Base-by-base conservation (phyloP, 2,113 vertebrate species). In the Aspidoscelis tigris region DNA sequence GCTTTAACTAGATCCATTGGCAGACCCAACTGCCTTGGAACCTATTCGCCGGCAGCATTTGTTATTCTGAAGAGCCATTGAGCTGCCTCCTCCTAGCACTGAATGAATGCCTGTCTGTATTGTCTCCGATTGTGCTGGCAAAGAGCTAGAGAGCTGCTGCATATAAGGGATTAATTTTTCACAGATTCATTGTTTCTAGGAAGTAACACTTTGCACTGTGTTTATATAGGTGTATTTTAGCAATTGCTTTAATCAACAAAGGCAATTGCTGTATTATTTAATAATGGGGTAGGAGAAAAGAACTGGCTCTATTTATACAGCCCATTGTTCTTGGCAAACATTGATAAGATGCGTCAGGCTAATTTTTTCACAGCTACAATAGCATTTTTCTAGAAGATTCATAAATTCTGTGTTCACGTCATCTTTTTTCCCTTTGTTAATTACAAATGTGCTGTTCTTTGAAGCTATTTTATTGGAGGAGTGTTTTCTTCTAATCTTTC, bases 301-400 rank as follows among this genome's bases (percentile, higher is more conserved):
- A 41, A 55, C 10, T 26, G 20, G 20, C 14, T 71, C 66, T 78
- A 77, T 76, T 71, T 70, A 72, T 64, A 50, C 9, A 39, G 39
- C 4, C 26, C 5, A 50, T 82, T 81, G 84, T 64, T 81, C 66
- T 66, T 43, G 43, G 58, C 18, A 33, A 77, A 69, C 16, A 5
- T 73, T 55, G 71, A 53, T 64, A 78, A 82, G 66, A 78, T 8
- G 16, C 58, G 44, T 26, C 66, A 50, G 43, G 50, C 79, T 82
- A 77, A 77, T 82, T 82, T 81, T 68, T 82, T 86, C 66, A 20
- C 53, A 76, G 50, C 11, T 65, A 76, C 53, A 72, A 77, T 78
- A 64, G 65, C 33, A 58, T 68, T 61, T 73, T 80, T 74, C 22
- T 43, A 61, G 78, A 44, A 72, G 47, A 14, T 16, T 80, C 72